Evolutionary conservation across 1,140 invertebrate genomes (phyloP), one percentile per base, ranked within the genome.

Genomic region (Hycleus cichorii): DNA sequence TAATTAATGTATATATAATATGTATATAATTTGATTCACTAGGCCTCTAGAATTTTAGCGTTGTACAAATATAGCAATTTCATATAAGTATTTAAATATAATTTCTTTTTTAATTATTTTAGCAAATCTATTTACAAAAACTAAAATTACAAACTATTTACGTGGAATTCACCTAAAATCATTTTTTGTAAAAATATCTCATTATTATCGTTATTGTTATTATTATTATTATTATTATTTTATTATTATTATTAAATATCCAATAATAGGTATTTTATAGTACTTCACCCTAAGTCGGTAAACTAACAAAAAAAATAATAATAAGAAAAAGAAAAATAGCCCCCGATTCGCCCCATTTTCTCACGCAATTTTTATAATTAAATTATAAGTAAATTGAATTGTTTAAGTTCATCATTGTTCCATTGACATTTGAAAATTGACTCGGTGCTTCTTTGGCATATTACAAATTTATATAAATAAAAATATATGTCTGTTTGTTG

Each of bases 21-120:
- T 32, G 4, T 42, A 42, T 42, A 58, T 57, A 60, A 60, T 70
- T 70, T 70, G 65, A 69, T 72, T 72, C 60, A 65, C 68, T 72
- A 73, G 72, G 70, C 72, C 70, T 68, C 68, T 64, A 69, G 56
- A 58, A 63, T 60, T 62, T 63, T 58, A 68, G 72, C 70, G 66
- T 71, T 72, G 70, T 73, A 73, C 69, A 74, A 74, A 71, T 72
- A 72, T 69, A 71, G 68, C 64, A 66, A 58, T 56, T 65, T 62
- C 64, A 67, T 63, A 69, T 69, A 70, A 61, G 65, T 65, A 67
- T 67, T 18, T 18, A 18, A 18, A 18, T 32, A 32, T 32, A 5
- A 32, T 32, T 32, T 32, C 7, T 32, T 4, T 32, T 32, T 32
- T 7, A 32, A 69, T 69, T 64, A 60, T 54, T 64, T 68, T 66